Evolutionary conservation across 1,140 invertebrate species (phyloP).

Genomic region (Episyrphus balteatus): DNA sequence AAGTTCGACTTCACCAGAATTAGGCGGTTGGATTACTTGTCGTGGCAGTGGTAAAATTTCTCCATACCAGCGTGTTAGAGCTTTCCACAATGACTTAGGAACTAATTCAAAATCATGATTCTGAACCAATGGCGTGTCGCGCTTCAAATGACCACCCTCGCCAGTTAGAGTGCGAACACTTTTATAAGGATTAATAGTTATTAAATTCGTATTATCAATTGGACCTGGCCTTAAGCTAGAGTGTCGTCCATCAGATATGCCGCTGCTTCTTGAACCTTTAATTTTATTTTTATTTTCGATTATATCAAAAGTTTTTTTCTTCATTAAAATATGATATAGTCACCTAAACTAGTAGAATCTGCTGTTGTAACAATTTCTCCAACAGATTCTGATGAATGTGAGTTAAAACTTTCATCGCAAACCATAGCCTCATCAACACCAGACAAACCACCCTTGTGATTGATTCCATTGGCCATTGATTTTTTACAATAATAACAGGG

Average conservation of each 20-base stretch:
- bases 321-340: not conserved
- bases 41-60: slow-evolving; percentile 67
- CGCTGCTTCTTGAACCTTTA: slow-evolving; percentile 44
- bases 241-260: slow-evolving; percentile 39
- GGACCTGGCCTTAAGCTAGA: slow-evolving; percentile 49
- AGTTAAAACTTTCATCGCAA: slow-evolving; percentile 52
- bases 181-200: slow-evolving; percentile 49
- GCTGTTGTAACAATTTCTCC: slow-evolving; percentile 43
- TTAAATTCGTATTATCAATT: slow-evolving; percentile 64
- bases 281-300: slow-evolving; percentile 7
- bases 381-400: slow-evolving; percentile 49
- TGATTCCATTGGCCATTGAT: slow-evolving; percentile 12
- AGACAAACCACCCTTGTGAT: not conserved
- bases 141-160: slow-evolving; percentile 69
- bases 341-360: slow-evolving; percentile 36
- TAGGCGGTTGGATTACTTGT: slow-evolving; percentile 56
- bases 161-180: slow-evolving; percentile 61
- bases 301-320: not conserved
- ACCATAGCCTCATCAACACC: slow-evolving; percentile 46
- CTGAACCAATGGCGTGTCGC: slow-evolving; percentile 55
- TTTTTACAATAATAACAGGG: slow-evolving; percentile 33
- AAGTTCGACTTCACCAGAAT: slow-evolving; percentile 53
- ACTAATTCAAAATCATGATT: slow-evolving; percentile 73
- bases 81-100: slow-evolving; percentile 75
- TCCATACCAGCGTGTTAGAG: slow-evolving; percentile 74